These are phyloP conservation scores for Mythimna pallens DNA, from an alignment of 2,888 invertebrate genomes.

Conservation along the genomic window DNA sequence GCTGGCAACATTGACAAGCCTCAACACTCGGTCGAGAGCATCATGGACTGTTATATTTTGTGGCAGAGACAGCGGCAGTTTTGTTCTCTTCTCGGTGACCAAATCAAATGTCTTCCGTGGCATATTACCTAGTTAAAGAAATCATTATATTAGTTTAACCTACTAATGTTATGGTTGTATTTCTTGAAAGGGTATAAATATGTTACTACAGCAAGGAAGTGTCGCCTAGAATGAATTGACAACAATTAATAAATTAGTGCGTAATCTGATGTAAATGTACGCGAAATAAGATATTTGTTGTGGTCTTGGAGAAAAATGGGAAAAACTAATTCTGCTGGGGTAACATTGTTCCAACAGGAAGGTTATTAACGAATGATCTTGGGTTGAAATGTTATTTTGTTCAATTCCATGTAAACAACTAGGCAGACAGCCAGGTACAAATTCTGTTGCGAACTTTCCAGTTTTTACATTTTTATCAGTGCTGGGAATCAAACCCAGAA, in stretches of 20 bases:
- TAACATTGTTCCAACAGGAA: too few species aligned
- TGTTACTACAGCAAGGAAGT: too few species aligned
- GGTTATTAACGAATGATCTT: too few species aligned
- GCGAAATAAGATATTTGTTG: too few species aligned
- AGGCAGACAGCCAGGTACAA: not conserved
- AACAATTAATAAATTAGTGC: too few species aligned
- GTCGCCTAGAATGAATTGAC: too few species aligned
- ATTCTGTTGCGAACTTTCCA: not conserved
- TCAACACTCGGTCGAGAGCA: slow-evolving; percentile 94
- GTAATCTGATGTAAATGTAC: too few species aligned
- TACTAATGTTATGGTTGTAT: not conserved
- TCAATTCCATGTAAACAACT: too few species aligned
- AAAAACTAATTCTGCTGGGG: too few species aligned
- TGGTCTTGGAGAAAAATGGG: too few species aligned
- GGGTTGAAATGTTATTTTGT: too few species aligned
- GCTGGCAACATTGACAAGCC: slow-evolving; percentile 97
- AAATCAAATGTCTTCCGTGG: slow-evolving; percentile 92
- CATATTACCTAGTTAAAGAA: slow-evolving; percentile 83
- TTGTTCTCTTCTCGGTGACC: slow-evolving; percentile 84
- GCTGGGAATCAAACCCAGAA: too few species aligned
- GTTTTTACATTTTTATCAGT: not conserved
- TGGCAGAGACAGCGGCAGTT: slow-evolving; percentile 90
- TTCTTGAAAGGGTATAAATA: not conserved
- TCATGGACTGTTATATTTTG: slow-evolving; percentile 90
- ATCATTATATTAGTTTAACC: not conserved